A percentile compares a stretch with the other conserved stretches of the same genome.
Conservation (phyloP, 2,113 vertebrate genomes). For the Amphilophus citrinellus region DNA sequence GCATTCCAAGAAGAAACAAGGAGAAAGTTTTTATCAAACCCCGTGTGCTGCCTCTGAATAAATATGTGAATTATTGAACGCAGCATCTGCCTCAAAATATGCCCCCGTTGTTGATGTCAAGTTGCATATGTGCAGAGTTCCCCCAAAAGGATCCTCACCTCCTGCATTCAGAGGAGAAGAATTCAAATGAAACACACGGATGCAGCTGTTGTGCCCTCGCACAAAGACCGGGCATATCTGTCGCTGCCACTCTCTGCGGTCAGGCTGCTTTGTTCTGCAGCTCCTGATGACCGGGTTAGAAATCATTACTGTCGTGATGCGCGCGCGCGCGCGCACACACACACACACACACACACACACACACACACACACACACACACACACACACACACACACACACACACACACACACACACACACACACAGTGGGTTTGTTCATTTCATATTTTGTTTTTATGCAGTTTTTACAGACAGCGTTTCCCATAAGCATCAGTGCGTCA, state of each 20-base stretch:
- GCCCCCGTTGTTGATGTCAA: constrained; percentile 45
- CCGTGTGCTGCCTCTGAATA: constrained; percentile 30
- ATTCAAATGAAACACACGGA: background rate
- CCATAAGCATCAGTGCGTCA: background rate
- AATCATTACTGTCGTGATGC: background rate
- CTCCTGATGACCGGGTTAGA: background rate
- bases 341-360: background rate
- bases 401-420: background rate
- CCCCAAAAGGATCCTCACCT: constrained; percentile 2
- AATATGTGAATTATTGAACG: constrained; percentile 56
- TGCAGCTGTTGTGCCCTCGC: background rate
- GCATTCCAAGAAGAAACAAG: constrained; percentile 19
- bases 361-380: background rate
- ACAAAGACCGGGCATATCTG: background rate
- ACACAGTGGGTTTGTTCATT: too few species aligned
- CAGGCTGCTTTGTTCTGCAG: background rate
- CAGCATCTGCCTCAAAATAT: constrained; percentile 54
- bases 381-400: too few species aligned
- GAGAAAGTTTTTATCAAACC: constrained; percentile 36
- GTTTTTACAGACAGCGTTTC: background rate
- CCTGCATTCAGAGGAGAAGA: constrained; percentile 6
- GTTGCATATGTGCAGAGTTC: constrained; percentile 29
- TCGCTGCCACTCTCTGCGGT: constrained; percentile 8
- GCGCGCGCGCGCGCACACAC: too few species aligned
- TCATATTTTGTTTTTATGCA: background rate